A percentile compares a stretch with the other conserved stretches of the same genome.
phyloP scores from a whole-genome alignment of 1,140 invertebrate genomes.

The Sminthurinus signatus region DNA sequence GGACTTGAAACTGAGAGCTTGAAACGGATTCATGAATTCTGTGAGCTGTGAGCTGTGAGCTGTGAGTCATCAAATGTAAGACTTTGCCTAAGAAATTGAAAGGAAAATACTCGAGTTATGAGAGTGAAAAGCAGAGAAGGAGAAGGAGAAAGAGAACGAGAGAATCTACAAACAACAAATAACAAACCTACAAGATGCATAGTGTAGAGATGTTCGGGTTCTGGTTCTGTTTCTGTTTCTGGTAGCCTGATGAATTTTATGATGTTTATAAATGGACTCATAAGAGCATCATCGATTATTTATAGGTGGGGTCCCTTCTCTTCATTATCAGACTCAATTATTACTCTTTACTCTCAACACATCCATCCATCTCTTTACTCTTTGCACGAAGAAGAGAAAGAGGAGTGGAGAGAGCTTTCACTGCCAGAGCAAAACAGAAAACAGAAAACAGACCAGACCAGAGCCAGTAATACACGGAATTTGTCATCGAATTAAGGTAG shows the following conservation, averaged over 20 bases:
- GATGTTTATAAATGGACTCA: conserved; percentile 26
- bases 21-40: neutral
- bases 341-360: neutral
- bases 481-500: too few species aligned
- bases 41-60: neutral
- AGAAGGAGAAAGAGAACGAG: too few species aligned
- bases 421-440: too few species aligned
- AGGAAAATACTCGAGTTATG: too few species aligned
- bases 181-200: too few species aligned
- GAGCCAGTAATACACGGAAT: too few species aligned
- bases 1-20: neutral
- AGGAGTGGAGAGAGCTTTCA: neutral
- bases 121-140: too few species aligned
- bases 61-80: neutral
- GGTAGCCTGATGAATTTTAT: conserved; percentile 12
- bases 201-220: too few species aligned
- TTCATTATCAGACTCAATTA: conserved; percentile 32
- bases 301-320: conserved; percentile 36
- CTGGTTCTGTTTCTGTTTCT: too few species aligned
- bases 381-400: neutral
- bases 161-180: too few species aligned
- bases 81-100: neutral
- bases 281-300: conserved; percentile 37
- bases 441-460: too few species aligned
- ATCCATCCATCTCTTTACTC: neutral